Percentiles rank a stretch among this genome's conserved stretches.
Conservation (phyloP, 2,797 vertebrate species). For the Nyctibius grandis region DNA sequence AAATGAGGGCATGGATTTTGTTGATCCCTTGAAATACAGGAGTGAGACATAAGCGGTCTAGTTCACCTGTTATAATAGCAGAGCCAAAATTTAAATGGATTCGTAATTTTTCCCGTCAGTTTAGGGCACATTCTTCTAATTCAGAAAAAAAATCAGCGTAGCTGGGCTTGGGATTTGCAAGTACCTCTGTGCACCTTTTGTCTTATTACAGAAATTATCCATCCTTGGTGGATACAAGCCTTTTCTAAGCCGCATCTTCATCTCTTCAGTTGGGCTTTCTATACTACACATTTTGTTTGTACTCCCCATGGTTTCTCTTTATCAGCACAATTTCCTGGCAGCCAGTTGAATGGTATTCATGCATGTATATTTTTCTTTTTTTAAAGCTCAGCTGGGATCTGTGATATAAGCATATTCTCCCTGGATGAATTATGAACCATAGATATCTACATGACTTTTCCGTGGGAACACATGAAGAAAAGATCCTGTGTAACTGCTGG, state of each 20-base stretch:
- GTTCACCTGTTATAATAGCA: not conserved
- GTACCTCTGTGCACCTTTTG: not conserved
- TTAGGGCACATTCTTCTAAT: not conserved
- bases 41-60: not conserved
- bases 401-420: not conserved
- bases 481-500: not conserved
- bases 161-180: not conserved
- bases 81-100: not conserved
- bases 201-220: not conserved
- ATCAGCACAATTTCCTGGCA: constrained; percentile 3
- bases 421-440: not conserved
- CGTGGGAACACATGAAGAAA: not conserved
- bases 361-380: not conserved
- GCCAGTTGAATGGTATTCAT: not conserved
- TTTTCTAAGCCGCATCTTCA: not conserved
- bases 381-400: not conserved
- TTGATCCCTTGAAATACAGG: not conserved
- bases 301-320: not conserved
- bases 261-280: not conserved
- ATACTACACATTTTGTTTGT: not conserved
- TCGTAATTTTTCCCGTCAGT: not conserved
- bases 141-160: not conserved
- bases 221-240: not conserved
- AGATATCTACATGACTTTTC: not conserved
- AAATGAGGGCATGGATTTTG: not conserved